Evolutionary conservation across 2,113 vertebrate species (phyloP), one percentile per base, ranked within the genome.

Genomic region (Alethe diademata): DNA sequence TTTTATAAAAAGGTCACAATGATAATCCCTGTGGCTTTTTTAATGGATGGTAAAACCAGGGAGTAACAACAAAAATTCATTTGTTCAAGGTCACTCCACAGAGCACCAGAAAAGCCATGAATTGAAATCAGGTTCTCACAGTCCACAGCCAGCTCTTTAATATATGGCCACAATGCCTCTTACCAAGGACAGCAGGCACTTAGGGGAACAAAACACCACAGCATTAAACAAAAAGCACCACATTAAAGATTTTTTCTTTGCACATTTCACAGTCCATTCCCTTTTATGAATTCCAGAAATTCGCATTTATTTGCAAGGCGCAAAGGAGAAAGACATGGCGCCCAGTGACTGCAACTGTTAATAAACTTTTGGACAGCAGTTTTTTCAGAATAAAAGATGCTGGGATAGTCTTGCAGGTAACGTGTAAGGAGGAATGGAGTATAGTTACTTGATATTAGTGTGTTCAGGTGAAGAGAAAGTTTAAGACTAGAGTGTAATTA

Each of bases 61-160:
- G 54, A 81, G 20, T 23, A 87, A 60, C 83, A 66, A 61, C 11
- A n/a, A 29, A 90, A 90, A 78, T 88, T 95, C 65, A 82, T 78
- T 94, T 93, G 45, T 53, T 85, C 85, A 92, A 96, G 91, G 89
- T 96, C 31, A 85, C 20, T 89, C 53, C 40, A 57, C 53, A 93
- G 54, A 75, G 42, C 38, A 69, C 43, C 42, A 66, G 74, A 53
- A 88, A 91, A 94, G 50, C 74, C 70, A 75, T 75, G 81, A 95
- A 89, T 19, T 73, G 66, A 82, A 93, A 92, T 78, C 80, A 92
- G 53, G 28, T 79, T 81, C 69, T 24, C 17, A 0, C 42, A 76
- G 53, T 90, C 78, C 64, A 70, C 51, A 72, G 67, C 17, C 57
- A 74, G 33, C 60, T 53, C 45, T 86, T 91, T 70, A 84, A 75